phyloP scores from a whole-genome alignment of 2,113 vertebrate genomes.

The Corythornis cristatus region DNA sequence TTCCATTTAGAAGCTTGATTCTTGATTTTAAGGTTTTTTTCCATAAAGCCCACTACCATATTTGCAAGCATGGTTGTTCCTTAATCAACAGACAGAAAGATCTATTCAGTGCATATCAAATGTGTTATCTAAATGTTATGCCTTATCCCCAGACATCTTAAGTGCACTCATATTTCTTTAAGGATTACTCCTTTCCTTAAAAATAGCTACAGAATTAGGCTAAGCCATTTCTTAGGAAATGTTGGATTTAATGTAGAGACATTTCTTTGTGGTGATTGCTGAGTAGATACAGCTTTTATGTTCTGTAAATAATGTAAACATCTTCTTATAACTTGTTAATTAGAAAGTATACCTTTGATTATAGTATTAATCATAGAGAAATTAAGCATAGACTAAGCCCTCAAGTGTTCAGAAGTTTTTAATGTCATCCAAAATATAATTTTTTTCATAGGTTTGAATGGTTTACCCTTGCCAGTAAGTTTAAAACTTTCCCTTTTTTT shows the following conservation, averaged over 20 bases:
- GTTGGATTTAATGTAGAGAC: neutral
- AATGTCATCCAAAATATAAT: neutral
- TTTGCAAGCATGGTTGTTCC: neutral
- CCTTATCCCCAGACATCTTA: neutral
- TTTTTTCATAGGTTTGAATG: neutral
- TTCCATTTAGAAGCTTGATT: neutral
- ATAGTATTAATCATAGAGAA: neutral
- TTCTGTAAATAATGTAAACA: neutral
- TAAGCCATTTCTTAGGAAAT: neutral
- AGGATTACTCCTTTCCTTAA: neutral
- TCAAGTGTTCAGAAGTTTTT: neutral
- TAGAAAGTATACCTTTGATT: neutral
- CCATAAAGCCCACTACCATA: no score
- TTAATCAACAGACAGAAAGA: neutral
- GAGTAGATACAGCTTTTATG: neutral
- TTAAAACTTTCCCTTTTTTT: neutral
- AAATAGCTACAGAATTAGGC: neutral
- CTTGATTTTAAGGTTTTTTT: neutral
- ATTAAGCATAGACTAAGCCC: neutral
- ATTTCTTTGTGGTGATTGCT: neutral
- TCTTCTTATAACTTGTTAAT: neutral
- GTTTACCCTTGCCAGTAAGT: neutral
- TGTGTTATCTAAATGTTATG: neutral
- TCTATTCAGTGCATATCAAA: neutral
- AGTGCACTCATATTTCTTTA: neutral